Conservation (phyloP, 2,888 invertebrate species). For the Nesidiocoris tenuis region DNA sequence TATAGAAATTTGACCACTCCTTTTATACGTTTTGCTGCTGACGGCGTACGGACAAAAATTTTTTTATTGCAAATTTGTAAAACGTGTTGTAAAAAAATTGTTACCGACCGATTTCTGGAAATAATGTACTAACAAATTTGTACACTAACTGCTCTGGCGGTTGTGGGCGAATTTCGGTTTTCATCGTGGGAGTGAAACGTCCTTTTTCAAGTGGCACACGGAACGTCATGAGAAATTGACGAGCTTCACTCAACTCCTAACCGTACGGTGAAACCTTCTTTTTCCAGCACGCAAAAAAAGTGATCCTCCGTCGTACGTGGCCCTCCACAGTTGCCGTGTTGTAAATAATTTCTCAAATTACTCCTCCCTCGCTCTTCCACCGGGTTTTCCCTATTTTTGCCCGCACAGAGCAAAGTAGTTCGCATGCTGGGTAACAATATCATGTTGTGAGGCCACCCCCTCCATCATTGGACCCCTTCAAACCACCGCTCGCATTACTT, state of each 20-base stretch:
- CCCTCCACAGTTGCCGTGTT: conserved; percentile 24
- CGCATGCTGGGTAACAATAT: conserved; percentile 37
- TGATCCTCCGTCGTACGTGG: not conserved
- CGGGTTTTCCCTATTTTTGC: not conserved
- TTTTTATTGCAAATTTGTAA: too few relatives aligned
- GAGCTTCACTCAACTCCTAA: conserved; percentile 13
- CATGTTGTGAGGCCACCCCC: conserved; percentile 4
- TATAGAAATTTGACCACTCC: too few relatives aligned
- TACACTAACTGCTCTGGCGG: too few relatives aligned
- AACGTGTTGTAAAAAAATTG: too few relatives aligned
- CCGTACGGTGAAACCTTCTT: not conserved
- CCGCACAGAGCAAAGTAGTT: conserved; percentile 6
- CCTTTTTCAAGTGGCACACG: not conserved
- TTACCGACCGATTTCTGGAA: too few relatives aligned
- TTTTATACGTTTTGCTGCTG: too few relatives aligned
- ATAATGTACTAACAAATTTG: too few relatives aligned
- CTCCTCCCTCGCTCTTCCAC: not conserved
- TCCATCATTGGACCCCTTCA: not conserved
- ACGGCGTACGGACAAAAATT: too few relatives aligned
- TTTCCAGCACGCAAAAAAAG: not conserved
- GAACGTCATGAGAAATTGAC: conserved; percentile 27
- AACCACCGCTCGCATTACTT: not conserved
- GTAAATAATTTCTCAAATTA: conserved; percentile 37
- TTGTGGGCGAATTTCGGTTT: too few relatives aligned
- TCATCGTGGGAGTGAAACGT: too few relatives aligned